Percentiles rank a stretch among this genome's conserved stretches.
Conservation (phyloP, 2,797 vertebrate species). For the Falco columbarius region DNA sequence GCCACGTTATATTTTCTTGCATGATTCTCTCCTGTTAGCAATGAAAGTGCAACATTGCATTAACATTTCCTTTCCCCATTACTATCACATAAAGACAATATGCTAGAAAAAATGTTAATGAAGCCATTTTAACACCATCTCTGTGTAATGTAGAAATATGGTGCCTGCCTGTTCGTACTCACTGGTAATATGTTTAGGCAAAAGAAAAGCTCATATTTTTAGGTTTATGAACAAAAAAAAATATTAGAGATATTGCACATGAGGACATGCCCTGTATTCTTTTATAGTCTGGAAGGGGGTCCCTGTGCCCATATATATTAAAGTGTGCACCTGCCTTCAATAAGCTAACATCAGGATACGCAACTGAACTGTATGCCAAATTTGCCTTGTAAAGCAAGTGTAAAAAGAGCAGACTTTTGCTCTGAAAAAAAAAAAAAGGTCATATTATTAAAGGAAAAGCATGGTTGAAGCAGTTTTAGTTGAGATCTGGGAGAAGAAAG, state of each 20-base stretch:
- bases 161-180: slow-evolving; percentile 38
- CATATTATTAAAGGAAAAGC: background rate
- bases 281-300: slow-evolving; percentile 75
- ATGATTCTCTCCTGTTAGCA: background rate
- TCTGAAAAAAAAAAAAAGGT: background rate
- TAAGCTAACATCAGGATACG: slow-evolving; percentile 66
- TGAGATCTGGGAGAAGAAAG: slow-evolving; percentile 54
- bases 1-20: background rate
- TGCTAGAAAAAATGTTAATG: background rate
- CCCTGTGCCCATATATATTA: slow-evolving; percentile 73
- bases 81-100: slow-evolving; percentile 31
- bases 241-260: slow-evolving; percentile 49
- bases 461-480: slow-evolving; percentile 15
- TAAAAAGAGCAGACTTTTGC: slow-evolving; percentile 68
- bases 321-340: slow-evolving; percentile 80
- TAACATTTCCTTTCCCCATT: slow-evolving; percentile 25
- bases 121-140: slow-evolving; percentile 38
- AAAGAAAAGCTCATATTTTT: slow-evolving; percentile 59
- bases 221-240: slow-evolving; percentile 64
- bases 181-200: slow-evolving; percentile 31
- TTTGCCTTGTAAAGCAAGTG: slow-evolving; percentile 73
- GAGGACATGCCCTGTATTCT: slow-evolving; percentile 65
- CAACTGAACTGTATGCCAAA: slow-evolving; percentile 68
- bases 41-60: background rate
- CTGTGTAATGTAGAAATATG: background rate